Evolutionary conservation across 1,140 invertebrate species (phyloP), one percentile per base, ranked within the genome.

Genomic region (Trichonephila clavata): DNA sequence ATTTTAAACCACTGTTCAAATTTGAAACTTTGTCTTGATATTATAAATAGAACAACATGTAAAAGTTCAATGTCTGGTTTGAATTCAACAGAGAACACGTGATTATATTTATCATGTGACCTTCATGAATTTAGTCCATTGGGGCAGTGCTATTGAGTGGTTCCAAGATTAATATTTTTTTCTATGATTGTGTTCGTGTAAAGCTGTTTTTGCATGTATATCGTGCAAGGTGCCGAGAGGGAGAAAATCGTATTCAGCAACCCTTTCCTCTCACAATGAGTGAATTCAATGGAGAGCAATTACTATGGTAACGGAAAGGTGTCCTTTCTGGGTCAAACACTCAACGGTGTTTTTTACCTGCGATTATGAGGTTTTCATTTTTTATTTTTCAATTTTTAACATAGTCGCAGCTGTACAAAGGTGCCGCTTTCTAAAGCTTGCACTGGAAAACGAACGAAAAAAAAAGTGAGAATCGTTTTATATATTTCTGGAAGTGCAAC

Each of bases 341-440:
- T 77, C 32, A 13, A 20, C 32, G 32, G 27, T 39, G 6, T 39
- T 77, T 77, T 77, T 77, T 77, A 77, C 71, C 71, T 77, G 24
- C 6, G 71, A 77, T 77, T 20, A 77, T 77, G 14, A 16, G 32
- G 20, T 6, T 77, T 32, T 71, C 24, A 16, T 32, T 27, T 71
- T n/a, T 71, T 71, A 71, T 71, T 71, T 39, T 71, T 71, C 24
- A 14, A 32, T 77, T 39, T 39, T 77, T 39, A 32, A 77, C 13
- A 32, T 63, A 77, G 71, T 77, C 32, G 71, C 71, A 77, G 71
- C 32, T 77, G 71, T 18, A 32, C 27, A 77, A 77, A 77, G 18
- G 18, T 39, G 71, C 18, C 27, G 71, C 71, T 32, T 32, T 32
- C 24, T 32, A 18, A 77, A 77, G 18, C 24, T 77, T 1, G 16